phyloP scores from a whole-genome alignment of 2,113 vertebrate species.

The Phaetusa simplex region DNA sequence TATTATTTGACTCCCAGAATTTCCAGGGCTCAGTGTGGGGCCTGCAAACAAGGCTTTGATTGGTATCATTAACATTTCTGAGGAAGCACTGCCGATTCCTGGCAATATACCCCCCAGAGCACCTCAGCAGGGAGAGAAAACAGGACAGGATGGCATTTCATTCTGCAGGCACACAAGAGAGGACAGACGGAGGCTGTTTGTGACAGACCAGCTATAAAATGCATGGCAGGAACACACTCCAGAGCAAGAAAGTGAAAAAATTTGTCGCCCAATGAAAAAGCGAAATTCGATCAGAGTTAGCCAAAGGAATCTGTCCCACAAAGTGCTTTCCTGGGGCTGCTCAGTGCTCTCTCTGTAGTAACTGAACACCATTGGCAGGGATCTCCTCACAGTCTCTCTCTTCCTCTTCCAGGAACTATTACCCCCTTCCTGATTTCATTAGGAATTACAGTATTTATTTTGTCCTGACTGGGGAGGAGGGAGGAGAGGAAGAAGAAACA shows the following conservation, averaged over 20 bases:
- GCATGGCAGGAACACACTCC: not conserved
- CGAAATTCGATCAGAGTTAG: constrained; percentile 35
- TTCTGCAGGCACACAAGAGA: not conserved
- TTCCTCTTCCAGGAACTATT: constrained; percentile 71
- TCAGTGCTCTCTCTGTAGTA: constrained; percentile 46
- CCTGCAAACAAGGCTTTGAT: constrained; percentile 48
- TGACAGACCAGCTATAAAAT: not conserved
- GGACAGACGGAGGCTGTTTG: not conserved
- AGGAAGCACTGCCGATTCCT: constrained; percentile 32
- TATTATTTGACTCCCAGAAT: constrained; percentile 54
- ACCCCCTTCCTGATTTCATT: constrained; percentile 70
- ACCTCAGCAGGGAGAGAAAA: constrained; percentile 28
- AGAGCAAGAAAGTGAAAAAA: constrained; percentile 51
- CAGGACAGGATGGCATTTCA: not conserved
- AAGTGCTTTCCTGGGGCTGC: constrained; percentile 56
- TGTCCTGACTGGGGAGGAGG: not conserved
- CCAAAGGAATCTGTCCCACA: constrained; percentile 49
- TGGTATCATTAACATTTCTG: constrained; percentile 56
- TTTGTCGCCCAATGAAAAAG: constrained; percentile 25
- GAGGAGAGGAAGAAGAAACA: constrained; percentile 30
- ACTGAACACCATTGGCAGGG: constrained; percentile 54
- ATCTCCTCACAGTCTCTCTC: constrained; percentile 46
- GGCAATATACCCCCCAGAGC: constrained; percentile 43
- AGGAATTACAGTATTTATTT: constrained; percentile 63
- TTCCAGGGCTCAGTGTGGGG: constrained; percentile 39